Evolutionary conservation across 2,797 vertebrate species (phyloP), one percentile per base, ranked within the genome.

Genomic region (Danionella dracula): DNA sequence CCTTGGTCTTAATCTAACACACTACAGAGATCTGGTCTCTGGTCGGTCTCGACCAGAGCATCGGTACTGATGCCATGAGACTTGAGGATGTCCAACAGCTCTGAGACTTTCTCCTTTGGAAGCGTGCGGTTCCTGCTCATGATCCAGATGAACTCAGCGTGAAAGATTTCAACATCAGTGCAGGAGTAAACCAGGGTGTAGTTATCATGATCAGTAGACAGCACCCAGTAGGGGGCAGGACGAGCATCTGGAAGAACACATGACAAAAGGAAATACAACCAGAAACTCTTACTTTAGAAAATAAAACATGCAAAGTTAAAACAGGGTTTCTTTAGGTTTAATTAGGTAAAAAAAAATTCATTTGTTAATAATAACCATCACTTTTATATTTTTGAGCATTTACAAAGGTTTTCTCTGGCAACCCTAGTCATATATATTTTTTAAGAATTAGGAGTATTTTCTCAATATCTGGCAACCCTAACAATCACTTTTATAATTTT

Each of bases 181-280:
- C 93, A 95, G 79, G 91, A 90, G 75, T 94, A 95, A 46, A 94
- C 89, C 31, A 96, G 83, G 0, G 90, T 70, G 31, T 92, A 91
- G 80, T 74, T 86, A 34, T 88, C 83, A 0, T 93, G 94, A 85
- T 94, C 90, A 0, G 92, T 93, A 73, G 89, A 87, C 79, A 94
- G 69, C 16, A 94, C 85, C 92, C 90, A 93, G 84, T 94, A 93
- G 0, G 91, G 89, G 1, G 82, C 59, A 0, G 86, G 79, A 0
- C 88, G 90, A 69, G 88, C 75, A 71, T 81, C 92, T 94, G 79
- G 12, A 29, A 53, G 32, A n/a, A 21, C 34, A 40, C 4, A 48
- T 20, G 11, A 2, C n/a, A 32, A 12, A n/a, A 3, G 23, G 23
- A 27, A 27, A 27, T 27, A 27, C n/a, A n/a, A 17, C 20, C 5